Base-by-base conservation (phyloP, 2,888 invertebrate genomes). In the Heliconius aoede region DNA sequence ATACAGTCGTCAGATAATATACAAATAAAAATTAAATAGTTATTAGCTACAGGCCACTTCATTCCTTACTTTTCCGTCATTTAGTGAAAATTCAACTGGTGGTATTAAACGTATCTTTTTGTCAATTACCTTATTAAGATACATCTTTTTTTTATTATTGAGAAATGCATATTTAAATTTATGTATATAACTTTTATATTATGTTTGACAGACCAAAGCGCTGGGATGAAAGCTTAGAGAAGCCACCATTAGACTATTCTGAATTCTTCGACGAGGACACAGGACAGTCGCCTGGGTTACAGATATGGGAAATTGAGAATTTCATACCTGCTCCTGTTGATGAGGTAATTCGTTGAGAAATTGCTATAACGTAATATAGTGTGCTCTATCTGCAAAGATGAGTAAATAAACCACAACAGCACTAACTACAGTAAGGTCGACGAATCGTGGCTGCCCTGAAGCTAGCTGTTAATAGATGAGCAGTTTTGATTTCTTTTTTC, bases 291-390 rank as follows among this genome's bases (percentile, higher is more conserved):
- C 97, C 98, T 0, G 99, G 99, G 3, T 86, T 99, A 51, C 97
- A 97, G 36, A 97, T 99, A 79, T 99, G 99, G 99, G 99, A 99
- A 95, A 99, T 99, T 80, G 99, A 99, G 91, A 99, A 99, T 92
- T 99, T 99, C 90, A 95, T 99, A 81, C 99, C 99, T 0, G 99
- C 99, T 87, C 97, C 97, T 85, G 97, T 99, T 64, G 98, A 98
- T 74, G 98, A 98, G 95, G 98, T 93, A 69, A 75, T 67, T 65
- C 51, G 46, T 71, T 40, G 28, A 72, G 1, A 18, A 72, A 60
- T 13, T 58, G 11, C 58, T 24, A 11, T n/a, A 24, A 15, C 40
- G 1, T 40, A n/a, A 40, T 40, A 4, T 40, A 13, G 15, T 40
- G 4, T 40, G 13, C 13, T 40, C 1, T 40, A 40, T 40, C 13